Evolutionary conservation across 1,140 invertebrate genomes (phyloP).

Genomic region (Cyclina sinensis): DNA sequence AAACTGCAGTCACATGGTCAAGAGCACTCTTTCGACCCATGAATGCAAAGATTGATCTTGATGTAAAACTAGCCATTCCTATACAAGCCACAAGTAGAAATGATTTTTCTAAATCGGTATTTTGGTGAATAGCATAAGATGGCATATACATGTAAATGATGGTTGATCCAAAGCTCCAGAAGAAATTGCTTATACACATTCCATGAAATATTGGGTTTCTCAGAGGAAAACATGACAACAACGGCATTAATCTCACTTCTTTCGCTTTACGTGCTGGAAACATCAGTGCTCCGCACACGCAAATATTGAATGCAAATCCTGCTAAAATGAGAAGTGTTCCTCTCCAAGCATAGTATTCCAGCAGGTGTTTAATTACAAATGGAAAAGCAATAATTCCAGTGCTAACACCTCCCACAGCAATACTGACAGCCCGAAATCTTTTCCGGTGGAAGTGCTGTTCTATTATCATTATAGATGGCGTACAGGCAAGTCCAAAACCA

Average conservation of each 20-base stretch:
- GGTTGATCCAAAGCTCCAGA: constrained; percentile 85
- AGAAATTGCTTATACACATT: constrained; percentile 84
- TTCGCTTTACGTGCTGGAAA: constrained; percentile 74
- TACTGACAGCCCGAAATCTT: constrained; percentile 79
- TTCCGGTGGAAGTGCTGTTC: constrained; percentile 81
- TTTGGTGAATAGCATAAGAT: constrained; percentile 81
- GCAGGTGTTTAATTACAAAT: constrained; percentile 77
- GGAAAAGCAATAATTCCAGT: constrained; percentile 84
- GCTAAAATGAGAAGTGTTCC: constrained; percentile 94
- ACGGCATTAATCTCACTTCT: constrained; percentile 78
- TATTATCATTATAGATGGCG: constrained; percentile 83
- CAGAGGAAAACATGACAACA: constrained; percentile 82
- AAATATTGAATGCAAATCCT: constrained; percentile 94
- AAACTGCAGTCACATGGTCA: constrained; percentile 81
- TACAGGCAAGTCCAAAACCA: constrained; percentile 83
- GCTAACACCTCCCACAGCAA: constrained; percentile 80
- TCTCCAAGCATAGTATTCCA: constrained; percentile 90
- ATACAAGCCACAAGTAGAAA: constrained; percentile 80
- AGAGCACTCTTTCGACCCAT: constrained; percentile 83
- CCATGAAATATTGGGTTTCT: constrained; percentile 82
- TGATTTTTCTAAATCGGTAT: constrained; percentile 78
- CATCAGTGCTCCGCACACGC: constrained; percentile 92
- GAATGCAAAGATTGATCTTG: constrained; percentile 82
- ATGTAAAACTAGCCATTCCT: constrained; percentile 81
- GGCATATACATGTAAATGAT: constrained; percentile 85